These are phyloP conservation scores for Clepsis dumicolana DNA, from an alignment of 2,888 invertebrate species.

Conservation along the genomic window DNA sequence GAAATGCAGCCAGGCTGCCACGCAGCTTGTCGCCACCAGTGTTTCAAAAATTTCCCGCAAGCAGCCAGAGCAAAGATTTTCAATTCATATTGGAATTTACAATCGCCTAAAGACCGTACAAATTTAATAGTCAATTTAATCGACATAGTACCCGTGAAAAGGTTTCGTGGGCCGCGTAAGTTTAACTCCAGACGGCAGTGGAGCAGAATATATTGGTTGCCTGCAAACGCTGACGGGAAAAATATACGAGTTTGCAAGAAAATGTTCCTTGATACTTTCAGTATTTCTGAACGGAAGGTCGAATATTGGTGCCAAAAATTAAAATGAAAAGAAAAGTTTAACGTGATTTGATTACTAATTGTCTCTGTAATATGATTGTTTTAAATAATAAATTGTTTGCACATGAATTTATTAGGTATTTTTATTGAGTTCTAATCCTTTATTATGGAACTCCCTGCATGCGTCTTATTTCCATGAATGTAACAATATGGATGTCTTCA, in stretches of 20 bases:
- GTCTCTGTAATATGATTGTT: too few species aligned
- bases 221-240: neutral
- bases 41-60: neutral
- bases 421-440: too few species aligned
- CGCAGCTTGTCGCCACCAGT: neutral
- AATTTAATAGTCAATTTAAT: neutral
- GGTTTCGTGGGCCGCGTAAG: neutral
- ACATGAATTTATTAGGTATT: neutral
- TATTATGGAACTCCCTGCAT: neutral
- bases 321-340: too few species aligned
- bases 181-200: neutral
- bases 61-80: neutral
- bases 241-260: neutral
- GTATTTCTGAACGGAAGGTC: neutral
- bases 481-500: too few species aligned
- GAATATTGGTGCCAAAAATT: constrained; percentile 1
- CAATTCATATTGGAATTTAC: neutral
- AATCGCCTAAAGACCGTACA: neutral
- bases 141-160: neutral
- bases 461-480: neutral
- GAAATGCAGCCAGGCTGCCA: neutral
- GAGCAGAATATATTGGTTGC: neutral
- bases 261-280: neutral
- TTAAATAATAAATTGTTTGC: neutral
- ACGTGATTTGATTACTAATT: too few species aligned